These are phyloP conservation scores for Aratinga solstitialis DNA, from an alignment of 2,797 vertebrate genomes.

Conservation along the genomic window DNA sequence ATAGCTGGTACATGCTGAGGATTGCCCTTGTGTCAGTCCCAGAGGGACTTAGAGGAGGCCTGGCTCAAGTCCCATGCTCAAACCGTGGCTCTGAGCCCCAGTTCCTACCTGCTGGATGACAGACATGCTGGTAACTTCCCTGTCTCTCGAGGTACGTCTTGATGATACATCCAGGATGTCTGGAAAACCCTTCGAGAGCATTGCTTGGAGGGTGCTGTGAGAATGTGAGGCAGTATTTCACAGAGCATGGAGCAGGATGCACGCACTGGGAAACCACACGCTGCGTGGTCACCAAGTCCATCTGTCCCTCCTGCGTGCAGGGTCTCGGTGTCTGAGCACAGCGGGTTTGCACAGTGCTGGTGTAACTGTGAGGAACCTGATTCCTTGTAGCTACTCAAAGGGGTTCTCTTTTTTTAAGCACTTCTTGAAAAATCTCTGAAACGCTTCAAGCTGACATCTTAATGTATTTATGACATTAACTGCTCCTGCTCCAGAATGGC, in stretches of 20 bases:
- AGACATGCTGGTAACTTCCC: rapidly evolving
- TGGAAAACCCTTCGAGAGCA: not conserved
- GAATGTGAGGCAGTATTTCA: not conserved
- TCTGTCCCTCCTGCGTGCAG: not conserved
- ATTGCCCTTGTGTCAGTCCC: not conserved
- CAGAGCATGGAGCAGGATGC: not conserved
- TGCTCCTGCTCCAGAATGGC: constrained; percentile 48
- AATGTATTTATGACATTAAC: constrained; percentile 49
- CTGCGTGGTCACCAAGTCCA: not conserved
- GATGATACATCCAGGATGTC: not conserved
- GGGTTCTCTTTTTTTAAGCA: constrained; percentile 11
- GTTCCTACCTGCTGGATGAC: not conserved
- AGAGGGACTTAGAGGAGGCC: not conserved
- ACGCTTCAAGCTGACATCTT: constrained; percentile 41
- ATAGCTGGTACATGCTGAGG: rapidly evolving
- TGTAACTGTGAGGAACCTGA: not conserved
- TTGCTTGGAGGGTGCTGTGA: not conserved
- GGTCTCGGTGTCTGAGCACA: not conserved
- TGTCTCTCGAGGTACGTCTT: rapidly evolving
- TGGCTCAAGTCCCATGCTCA: not conserved
- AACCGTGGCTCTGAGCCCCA: not conserved
- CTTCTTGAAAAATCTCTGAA: constrained; percentile 53
- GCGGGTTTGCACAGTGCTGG: not conserved
- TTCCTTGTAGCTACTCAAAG: not conserved
- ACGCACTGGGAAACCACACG: not conserved